Percentiles rank a stretch among this genome's conserved stretches.
Conservation (phyloP, 1,140 invertebrate species). For the Phocides pigmalion region DNA sequence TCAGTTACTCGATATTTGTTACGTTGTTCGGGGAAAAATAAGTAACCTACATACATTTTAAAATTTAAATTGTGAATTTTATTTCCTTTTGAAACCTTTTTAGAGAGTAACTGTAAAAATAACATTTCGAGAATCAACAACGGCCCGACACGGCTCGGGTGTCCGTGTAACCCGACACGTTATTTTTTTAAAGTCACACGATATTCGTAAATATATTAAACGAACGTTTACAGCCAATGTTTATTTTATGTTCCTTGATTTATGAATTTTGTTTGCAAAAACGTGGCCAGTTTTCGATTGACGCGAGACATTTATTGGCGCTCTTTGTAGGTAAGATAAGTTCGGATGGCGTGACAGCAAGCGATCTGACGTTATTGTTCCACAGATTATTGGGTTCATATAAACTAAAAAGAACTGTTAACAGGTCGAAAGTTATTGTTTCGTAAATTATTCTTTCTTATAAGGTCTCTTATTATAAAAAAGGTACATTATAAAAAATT, state of each 20-base stretch:
- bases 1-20: background rate
- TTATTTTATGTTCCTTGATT: conserved; percentile 43
- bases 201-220: conserved; percentile 48
- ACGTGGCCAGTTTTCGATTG: background rate
- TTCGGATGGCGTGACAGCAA: too few relatives aligned
- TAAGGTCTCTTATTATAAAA: too few relatives aligned
- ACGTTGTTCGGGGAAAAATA: background rate
- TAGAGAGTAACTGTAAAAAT: conserved; percentile 33
- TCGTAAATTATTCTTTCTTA: too few relatives aligned
- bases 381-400: too few relatives aligned
- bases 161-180: conserved; percentile 39
- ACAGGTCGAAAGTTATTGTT: too few relatives aligned
- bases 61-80: conserved; percentile 28
- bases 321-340: too few relatives aligned
- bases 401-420: too few relatives aligned
- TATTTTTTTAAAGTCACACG: conserved; percentile 42
- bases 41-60: conserved; percentile 10
- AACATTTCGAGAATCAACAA: conserved; percentile 37
- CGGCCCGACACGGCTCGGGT: conserved; percentile 31
- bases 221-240: conserved; percentile 41
- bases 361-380: too few relatives aligned
- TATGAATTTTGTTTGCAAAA: conserved; percentile 15
- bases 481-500: too few relatives aligned
- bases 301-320: too few relatives aligned
- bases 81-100: conserved; percentile 22